These are phyloP conservation scores for Lithodes maja DNA, from an alignment of 2,888 invertebrate genomes.

Conservation along the genomic window DNA sequence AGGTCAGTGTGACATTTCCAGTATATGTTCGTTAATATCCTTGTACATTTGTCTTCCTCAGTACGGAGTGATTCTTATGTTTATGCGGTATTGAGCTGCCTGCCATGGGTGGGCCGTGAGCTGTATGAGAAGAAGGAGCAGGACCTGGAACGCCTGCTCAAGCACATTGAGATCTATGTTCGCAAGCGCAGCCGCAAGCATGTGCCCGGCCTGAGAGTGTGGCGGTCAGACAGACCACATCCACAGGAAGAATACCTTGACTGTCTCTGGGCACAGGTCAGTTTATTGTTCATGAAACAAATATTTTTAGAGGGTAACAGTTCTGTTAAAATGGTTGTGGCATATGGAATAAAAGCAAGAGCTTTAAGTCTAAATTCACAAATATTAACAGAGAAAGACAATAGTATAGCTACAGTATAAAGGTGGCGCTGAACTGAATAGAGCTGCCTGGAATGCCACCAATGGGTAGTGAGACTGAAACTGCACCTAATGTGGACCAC, in stretches of 20 bases:
- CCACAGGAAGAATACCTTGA: conserved; percentile 80
- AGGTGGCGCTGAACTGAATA: no score
- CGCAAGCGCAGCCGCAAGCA: conserved; percentile 95
- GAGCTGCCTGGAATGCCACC: no score
- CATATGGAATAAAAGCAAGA: no score
- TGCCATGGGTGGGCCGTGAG: conserved; percentile 98
- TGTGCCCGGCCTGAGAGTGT: conserved; percentile 93
- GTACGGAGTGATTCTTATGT: conserved; percentile 80
- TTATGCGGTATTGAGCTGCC: conserved; percentile 88
- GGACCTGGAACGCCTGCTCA: conserved; percentile 90
- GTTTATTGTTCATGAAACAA: no score
- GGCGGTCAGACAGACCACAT: conserved; percentile 95
- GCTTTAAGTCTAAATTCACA: no score
- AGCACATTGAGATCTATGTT: conserved; percentile 93
- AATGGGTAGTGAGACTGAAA: no score
- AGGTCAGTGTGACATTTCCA: no score
- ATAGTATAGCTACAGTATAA: no score
- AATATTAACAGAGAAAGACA: no score
- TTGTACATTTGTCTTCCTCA: conserved; percentile 1
- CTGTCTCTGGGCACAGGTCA: conserved; percentile 70
- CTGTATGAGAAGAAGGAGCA: conserved; percentile 97
- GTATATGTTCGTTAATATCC: background rate
- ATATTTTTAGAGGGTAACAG: no score
- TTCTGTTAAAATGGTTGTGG: no score
- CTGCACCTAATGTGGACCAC: no score